Conservation (phyloP, 1,140 invertebrate species). For the Melanaphis sacchari region DNA sequence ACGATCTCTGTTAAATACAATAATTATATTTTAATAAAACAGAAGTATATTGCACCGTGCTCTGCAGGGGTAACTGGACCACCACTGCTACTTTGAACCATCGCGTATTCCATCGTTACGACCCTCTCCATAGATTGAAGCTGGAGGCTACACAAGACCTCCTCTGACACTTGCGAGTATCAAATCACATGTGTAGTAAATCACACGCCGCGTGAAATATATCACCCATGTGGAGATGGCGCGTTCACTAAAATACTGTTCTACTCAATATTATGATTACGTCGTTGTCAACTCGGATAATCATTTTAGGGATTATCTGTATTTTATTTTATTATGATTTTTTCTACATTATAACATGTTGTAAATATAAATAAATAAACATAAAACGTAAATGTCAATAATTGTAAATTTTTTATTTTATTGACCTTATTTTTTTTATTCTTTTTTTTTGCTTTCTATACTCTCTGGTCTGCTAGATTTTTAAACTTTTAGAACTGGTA, state of each 20-base stretch:
- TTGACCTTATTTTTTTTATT: too few relatives aligned
- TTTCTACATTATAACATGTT: too few relatives aligned
- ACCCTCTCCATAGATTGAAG: not conserved
- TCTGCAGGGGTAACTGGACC: not conserved
- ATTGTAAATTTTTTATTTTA: too few relatives aligned
- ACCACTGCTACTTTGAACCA: not conserved
- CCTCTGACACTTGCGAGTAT: not conserved
- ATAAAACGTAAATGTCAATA: too few relatives aligned
- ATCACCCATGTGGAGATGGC: not conserved
- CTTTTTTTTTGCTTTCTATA: too few relatives aligned
- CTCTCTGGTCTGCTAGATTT: too few relatives aligned
- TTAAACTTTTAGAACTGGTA: too few relatives aligned
- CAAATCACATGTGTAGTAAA: not conserved
- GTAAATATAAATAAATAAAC: too few relatives aligned
- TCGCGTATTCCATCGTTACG: not conserved
- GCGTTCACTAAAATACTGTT: not conserved
- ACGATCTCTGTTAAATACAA: not conserved
- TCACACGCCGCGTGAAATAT: not conserved
- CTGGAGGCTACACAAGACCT: not conserved
- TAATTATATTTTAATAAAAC: not conserved
- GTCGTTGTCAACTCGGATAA: not conserved
- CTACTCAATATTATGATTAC: not conserved
- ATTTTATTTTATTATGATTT: too few relatives aligned
- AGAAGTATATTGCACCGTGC: not conserved
- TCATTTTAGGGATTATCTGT: too few relatives aligned